Conservation (phyloP, 2,113 vertebrate species). For the Thalassoma bifasciatum region DNA sequence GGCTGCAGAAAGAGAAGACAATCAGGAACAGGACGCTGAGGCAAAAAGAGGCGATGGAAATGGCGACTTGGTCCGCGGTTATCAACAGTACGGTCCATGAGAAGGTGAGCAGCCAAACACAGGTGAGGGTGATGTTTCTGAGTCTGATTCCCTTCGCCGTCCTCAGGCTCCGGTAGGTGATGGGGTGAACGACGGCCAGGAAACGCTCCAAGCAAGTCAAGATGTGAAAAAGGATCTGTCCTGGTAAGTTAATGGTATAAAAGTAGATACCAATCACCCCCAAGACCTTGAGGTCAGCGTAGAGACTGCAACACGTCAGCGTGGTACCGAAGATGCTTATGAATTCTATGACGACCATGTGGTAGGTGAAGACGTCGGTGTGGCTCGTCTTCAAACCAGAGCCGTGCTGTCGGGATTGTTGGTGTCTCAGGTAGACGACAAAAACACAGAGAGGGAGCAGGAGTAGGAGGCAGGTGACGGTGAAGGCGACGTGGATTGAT, state of each 20-base stretch:
- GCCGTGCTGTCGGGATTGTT: not conserved
- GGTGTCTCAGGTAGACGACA: slow-evolving; percentile 8
- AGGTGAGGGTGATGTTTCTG: slow-evolving; percentile 10
- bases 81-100: accelerated
- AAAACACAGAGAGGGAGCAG: slow-evolving; percentile 19
- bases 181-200: slow-evolving; percentile 41
- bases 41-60: accelerated
- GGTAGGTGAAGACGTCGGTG: slow-evolving; percentile 19
- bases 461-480: not conserved
- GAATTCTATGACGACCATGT: slow-evolving; percentile 24
- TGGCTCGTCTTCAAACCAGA: not conserved
- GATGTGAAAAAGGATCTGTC: not conserved
- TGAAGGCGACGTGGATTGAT: accelerated
- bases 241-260: accelerated
- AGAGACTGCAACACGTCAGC: accelerated
- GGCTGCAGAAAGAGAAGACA: not conserved
- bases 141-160: not conserved
- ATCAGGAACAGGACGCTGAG: accelerated
- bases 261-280: accelerated
- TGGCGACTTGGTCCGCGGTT: accelerated
- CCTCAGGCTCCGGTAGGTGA: slow-evolving; percentile 31
- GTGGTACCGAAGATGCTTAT: not conserved
- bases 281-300: accelerated
- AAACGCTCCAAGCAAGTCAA: slow-evolving; percentile 50
- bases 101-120: not conserved